Conservation (phyloP, 2,113 vertebrate species). For the Corynorhinus townsendii region DNA sequence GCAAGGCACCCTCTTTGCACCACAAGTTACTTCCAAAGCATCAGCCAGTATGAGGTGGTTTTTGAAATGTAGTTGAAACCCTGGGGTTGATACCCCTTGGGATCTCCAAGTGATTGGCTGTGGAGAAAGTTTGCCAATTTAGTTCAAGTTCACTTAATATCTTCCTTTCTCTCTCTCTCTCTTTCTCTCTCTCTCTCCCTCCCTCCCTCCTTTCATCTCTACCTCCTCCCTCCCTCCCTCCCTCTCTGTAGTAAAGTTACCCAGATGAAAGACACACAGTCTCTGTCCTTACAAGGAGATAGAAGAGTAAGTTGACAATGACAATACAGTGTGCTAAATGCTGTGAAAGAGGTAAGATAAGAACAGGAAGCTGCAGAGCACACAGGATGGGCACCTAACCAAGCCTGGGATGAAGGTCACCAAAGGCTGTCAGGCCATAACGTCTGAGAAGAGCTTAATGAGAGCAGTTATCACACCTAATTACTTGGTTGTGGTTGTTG, state of each 20-base stretch:
- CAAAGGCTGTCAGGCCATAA: neutral
- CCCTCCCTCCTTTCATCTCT: too few relatives aligned
- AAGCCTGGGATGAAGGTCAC: neutral
- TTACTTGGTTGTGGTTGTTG: neutral
- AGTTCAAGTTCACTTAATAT: neutral
- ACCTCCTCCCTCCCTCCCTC: neutral
- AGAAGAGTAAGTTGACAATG: neutral
- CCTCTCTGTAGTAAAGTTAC: neutral
- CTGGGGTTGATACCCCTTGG: neutral
- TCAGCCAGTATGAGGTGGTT: neutral
- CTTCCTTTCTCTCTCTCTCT: neutral
- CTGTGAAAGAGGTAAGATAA: neutral
- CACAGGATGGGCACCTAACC: too few relatives aligned
- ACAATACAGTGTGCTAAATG: neutral
- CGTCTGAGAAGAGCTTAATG: neutral
- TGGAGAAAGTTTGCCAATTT: neutral
- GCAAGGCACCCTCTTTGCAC: neutral
- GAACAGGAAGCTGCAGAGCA: neutral
- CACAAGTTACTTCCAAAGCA: neutral
- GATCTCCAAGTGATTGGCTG: neutral
- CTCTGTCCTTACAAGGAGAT: neutral
- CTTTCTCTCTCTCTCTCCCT: too few relatives aligned
- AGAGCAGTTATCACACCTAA: neutral
- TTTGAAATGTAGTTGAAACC: neutral
- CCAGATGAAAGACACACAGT: neutral